Evolutionary conservation across 2,797 vertebrate species (phyloP).

Genomic region (Parauchenoglanis punctatus): DNA sequence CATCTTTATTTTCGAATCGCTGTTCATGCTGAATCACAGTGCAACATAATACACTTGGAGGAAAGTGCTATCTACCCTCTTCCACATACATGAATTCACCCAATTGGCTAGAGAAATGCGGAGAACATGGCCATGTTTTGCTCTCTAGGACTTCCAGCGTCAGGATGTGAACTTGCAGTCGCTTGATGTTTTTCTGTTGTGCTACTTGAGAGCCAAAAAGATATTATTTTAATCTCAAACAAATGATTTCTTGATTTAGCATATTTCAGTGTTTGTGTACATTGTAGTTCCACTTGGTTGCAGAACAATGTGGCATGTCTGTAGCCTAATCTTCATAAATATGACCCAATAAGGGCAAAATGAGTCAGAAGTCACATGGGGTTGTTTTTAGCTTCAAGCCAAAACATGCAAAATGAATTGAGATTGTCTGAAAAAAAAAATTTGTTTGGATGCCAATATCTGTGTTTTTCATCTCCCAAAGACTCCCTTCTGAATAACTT

Average conservation of each 20-base stretch:
- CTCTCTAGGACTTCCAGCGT: background rate
- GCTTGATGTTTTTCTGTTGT: background rate
- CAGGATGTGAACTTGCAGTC: background rate
- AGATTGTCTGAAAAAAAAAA: too few relatives aligned
- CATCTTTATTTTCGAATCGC: background rate
- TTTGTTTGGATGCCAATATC: too few relatives aligned
- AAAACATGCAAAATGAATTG: too few relatives aligned
- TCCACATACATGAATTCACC: background rate
- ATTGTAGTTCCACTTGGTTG: background rate
- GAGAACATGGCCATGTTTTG: background rate
- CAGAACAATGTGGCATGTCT: background rate
- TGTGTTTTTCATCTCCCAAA: too few relatives aligned
- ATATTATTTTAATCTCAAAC: background rate
- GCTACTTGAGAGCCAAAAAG: background rate
- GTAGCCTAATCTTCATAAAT: background rate
- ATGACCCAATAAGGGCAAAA: too few relatives aligned
- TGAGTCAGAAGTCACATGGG: too few relatives aligned
- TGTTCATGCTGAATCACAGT: background rate
- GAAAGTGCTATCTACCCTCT: background rate
- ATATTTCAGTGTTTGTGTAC: background rate
- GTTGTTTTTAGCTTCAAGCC: too few relatives aligned
- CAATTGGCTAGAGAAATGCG: background rate
- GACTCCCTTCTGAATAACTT: too few relatives aligned
- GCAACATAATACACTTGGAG: background rate
- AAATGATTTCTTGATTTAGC: background rate